Conservation (phyloP, 1,140 invertebrate genomes). For the Acromyrmex heyeri region DNA sequence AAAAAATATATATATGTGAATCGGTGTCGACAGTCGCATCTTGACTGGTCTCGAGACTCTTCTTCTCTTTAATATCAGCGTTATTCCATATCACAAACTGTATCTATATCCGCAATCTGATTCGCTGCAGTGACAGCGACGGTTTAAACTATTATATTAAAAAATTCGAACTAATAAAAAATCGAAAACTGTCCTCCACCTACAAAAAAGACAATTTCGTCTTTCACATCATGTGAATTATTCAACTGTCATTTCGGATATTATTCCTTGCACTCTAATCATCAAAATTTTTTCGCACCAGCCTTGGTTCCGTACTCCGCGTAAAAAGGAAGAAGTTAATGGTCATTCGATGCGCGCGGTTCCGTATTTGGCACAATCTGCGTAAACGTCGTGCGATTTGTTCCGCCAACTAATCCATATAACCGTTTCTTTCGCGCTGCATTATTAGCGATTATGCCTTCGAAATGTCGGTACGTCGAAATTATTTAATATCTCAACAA, state of each 20-base stretch:
- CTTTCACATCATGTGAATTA: not conserved
- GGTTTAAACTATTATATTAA: constrained; percentile 24
- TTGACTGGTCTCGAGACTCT: not conserved
- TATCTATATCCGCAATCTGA: constrained; percentile 13
- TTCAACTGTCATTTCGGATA: not conserved
- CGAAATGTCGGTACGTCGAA: not conserved
- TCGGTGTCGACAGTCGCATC: not conserved
- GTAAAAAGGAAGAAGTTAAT: not conserved
- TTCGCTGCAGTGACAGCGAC: not conserved
- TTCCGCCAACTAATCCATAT: constrained; percentile 52
- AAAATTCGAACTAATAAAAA: not conserved
- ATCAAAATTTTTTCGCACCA: not conserved
- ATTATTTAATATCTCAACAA: constrained; percentile 22
- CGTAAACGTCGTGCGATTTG: constrained; percentile 52
- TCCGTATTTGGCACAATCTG: constrained; percentile 43
- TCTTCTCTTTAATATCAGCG: not conserved
- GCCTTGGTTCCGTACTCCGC: not conserved
- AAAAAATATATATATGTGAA: constrained; percentile 60
- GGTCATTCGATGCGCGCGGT: not conserved
- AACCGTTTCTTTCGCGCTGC: constrained; percentile 50
- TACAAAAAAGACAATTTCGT: not conserved
- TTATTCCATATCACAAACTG: constrained; percentile 12
- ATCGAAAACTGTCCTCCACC: not conserved
- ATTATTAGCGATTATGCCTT: constrained; percentile 19
- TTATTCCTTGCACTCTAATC: not conserved